These are phyloP conservation scores for Ceramica pisi DNA, from an alignment of 2,888 invertebrate genomes.

Conservation along the genomic window DNA sequence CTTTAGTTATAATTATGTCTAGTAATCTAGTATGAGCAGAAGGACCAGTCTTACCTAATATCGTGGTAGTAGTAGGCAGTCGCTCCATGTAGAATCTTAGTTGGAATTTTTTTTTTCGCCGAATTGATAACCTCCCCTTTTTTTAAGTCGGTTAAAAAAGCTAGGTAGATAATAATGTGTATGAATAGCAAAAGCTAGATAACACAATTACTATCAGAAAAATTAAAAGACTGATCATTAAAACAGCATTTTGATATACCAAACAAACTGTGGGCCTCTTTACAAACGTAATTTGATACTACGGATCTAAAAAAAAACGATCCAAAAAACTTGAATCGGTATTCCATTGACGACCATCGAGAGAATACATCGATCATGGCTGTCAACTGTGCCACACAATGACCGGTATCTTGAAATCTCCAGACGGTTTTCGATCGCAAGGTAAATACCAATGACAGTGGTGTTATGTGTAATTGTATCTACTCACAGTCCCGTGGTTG, in stretches of 20 bases:
- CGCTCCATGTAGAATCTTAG: too few relatives aligned
- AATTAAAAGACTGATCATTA: neutral
- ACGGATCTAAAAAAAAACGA: neutral
- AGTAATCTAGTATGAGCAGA: too few relatives aligned
- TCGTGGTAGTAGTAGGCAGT: too few relatives aligned
- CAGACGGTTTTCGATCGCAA: constrained; percentile 24
- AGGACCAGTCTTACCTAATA: too few relatives aligned
- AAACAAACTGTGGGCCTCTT: neutral
- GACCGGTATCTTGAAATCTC: constrained; percentile 33
- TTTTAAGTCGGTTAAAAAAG: too few relatives aligned
- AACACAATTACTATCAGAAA: too few relatives aligned
- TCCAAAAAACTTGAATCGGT: constrained; percentile 21
- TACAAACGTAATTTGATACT: neutral
- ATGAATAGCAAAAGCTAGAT: too few relatives aligned
- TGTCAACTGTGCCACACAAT: constrained; percentile 15
- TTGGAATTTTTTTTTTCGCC: too few relatives aligned
- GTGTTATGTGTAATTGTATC: neutral
- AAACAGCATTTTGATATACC: neutral
- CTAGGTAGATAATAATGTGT: too few relatives aligned
- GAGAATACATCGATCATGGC: constrained; percentile 23
- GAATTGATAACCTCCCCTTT: too few relatives aligned
- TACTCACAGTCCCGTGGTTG: too few relatives aligned
- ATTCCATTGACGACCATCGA: constrained; percentile 28
- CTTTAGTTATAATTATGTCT: too few relatives aligned
- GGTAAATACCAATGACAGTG: constrained; percentile 29